Conservation (phyloP, 53 echinoderm and acorn worm genomes). For the Holothuria leucospilota region DNA sequence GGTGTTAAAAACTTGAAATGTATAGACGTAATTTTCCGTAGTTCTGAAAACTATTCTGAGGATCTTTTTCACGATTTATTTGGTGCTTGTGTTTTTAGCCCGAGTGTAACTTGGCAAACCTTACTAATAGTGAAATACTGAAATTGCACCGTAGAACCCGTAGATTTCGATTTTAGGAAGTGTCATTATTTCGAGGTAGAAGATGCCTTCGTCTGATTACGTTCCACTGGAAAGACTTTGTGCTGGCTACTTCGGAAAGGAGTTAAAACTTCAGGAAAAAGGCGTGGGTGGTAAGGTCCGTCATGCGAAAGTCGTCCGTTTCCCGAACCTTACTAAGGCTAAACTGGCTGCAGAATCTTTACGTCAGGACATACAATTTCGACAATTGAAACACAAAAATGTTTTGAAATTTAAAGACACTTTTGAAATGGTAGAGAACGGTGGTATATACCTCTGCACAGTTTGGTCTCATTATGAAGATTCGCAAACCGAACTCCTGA, state of each 20-base stretch:
- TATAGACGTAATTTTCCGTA: too few species aligned
- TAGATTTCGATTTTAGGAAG: too few species aligned
- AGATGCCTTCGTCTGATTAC: constrained; percentile 30
- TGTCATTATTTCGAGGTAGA: not conserved
- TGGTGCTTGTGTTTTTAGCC: too few species aligned
- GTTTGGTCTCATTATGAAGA: constrained; percentile 63
- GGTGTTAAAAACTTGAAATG: too few species aligned
- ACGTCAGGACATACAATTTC: constrained; percentile 61
- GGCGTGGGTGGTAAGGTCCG: constrained; percentile 63
- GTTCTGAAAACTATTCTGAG: too few species aligned
- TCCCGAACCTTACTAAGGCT: constrained; percentile 68
- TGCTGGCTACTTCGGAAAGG: constrained; percentile 88
- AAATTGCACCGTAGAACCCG: too few species aligned
- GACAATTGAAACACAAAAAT: constrained; percentile 77
- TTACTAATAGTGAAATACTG: too few species aligned
- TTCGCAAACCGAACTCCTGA: constrained; percentile 52
- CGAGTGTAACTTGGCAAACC: too few species aligned
- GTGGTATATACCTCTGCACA: constrained; percentile 73
- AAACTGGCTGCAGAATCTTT: constrained; percentile 70
- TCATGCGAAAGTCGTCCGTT: constrained; percentile 74
- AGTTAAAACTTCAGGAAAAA: constrained; percentile 73
- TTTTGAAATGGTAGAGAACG: constrained; percentile 60
- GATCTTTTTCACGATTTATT: too few species aligned
- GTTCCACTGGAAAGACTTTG: constrained; percentile 74
- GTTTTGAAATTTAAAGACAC: constrained; percentile 75